Evolutionary conservation across 2,888 invertebrate species (phyloP).

Genomic region (Drosophila stalkeri): DNA sequence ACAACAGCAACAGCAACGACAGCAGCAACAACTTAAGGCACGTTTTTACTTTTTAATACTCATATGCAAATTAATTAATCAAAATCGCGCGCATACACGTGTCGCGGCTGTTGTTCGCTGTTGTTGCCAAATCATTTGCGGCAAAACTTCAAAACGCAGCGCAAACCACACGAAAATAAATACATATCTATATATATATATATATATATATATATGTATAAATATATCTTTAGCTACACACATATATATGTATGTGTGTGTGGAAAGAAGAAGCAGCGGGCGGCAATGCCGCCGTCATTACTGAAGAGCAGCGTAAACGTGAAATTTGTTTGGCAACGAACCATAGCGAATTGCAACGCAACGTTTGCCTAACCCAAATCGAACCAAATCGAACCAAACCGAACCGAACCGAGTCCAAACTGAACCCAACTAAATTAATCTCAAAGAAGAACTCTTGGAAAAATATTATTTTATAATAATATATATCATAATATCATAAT

Average conservation of each 20-base stretch:
- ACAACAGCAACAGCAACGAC: slow-evolving; percentile 13
- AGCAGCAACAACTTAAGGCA: slow-evolving; percentile 44
- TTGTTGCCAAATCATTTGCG: slow-evolving; percentile 69
- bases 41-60: slow-evolving; percentile 61
- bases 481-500: background rate
- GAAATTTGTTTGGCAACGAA: slow-evolving; percentile 52
- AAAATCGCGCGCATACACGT: slow-evolving; percentile 71
- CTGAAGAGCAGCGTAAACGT: slow-evolving; percentile 38
- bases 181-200: background rate
- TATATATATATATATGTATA: background rate
- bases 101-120: slow-evolving; percentile 36
- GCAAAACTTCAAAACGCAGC: slow-evolving; percentile 73
- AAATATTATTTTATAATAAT: too few relatives aligned
- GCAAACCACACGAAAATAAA: slow-evolving; percentile 35
- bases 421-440: background rate
- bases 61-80: slow-evolving; percentile 81
- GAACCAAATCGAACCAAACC: slow-evolving; percentile 1
- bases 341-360: slow-evolving; percentile 47
- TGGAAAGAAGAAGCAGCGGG: slow-evolving; percentile 56
- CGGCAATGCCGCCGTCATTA: slow-evolving; percentile 42
- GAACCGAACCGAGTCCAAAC: background rate
- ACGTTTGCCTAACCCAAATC: slow-evolving; percentile 20
- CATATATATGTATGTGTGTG: background rate
- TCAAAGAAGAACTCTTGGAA: background rate
- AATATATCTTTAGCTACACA: background rate